Conservation (phyloP, 1,140 invertebrate genomes). For the Drosophila parabipectinata region DNA sequence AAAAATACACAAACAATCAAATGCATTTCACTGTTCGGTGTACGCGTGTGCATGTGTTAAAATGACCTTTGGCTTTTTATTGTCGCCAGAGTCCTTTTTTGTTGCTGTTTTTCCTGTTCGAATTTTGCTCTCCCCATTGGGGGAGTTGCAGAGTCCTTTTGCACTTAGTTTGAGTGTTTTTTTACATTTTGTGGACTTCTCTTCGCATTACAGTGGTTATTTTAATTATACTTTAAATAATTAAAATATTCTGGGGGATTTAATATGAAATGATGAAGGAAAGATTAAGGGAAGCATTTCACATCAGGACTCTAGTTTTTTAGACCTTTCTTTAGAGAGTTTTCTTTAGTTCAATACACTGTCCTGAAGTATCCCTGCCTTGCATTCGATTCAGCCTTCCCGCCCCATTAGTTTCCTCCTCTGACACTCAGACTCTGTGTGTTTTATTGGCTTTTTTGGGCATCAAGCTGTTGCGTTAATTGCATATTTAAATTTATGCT, state of each 20-base stretch:
- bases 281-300: neutral
- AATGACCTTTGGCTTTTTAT: constrained; percentile 75
- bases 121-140: neutral
- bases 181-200: neutral
- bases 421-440: neutral
- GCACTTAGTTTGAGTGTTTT: neutral
- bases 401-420: neutral
- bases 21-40: constrained; percentile 65
- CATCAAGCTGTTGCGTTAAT: constrained; percentile 77
- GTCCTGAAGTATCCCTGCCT: neutral
- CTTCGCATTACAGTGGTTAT: constrained; percentile 6
- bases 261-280: neutral
- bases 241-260: neutral
- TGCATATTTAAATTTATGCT: constrained; percentile 82
- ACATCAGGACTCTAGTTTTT: neutral
- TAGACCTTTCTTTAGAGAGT: too few relatives aligned
- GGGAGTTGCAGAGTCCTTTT: neutral
- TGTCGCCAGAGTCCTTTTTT: constrained; percentile 33
- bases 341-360: neutral
- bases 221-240: neutral
- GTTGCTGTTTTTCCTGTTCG: constrained; percentile 12
- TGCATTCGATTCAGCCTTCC: neutral
- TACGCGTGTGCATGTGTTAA: constrained; percentile 49
- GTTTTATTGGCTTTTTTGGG: constrained; percentile 29
- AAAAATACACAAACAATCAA: constrained; percentile 74